Evolutionary conservation across 2,888 invertebrate genomes (phyloP).

Genomic region (Aethes cnicana): DNA sequence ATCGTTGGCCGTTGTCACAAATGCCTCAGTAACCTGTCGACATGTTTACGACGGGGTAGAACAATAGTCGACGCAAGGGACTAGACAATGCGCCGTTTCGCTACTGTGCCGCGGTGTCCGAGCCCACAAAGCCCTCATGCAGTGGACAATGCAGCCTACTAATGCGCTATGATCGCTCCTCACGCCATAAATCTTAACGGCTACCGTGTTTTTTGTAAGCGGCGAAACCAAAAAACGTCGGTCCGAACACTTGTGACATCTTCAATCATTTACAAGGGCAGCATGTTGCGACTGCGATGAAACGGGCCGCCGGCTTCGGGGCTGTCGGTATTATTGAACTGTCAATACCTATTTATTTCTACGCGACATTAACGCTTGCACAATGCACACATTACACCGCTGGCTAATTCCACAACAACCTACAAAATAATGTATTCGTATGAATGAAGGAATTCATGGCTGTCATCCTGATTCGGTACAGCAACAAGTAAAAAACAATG

Average conservation of each 20-base stretch:
- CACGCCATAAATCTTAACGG: conserved; percentile 71
- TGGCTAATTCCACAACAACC: too few relatives aligned
- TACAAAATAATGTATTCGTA: too few relatives aligned
- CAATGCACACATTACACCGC: too few relatives aligned
- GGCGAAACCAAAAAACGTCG: conserved; percentile 31
- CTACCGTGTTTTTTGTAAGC: conserved; percentile 57
- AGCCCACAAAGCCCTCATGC: conserved; percentile 64
- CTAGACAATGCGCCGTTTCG: conserved; percentile 37
- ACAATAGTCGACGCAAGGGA: conserved; percentile 50
- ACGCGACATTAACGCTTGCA: too few relatives aligned
- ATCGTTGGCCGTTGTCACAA: conserved; percentile 30
- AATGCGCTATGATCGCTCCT: conserved; percentile 77
- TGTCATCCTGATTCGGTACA: too few relatives aligned
- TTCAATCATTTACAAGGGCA: conserved; percentile 36
- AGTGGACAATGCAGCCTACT: conserved; percentile 71
- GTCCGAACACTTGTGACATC: conserved; percentile 30
- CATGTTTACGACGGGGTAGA: conserved; percentile 71
- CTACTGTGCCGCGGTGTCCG: conserved; percentile 50
- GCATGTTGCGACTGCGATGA: conserved; percentile 38
- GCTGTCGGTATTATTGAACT: too few relatives aligned
- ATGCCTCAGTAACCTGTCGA: conserved; percentile 67
- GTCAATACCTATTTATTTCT: too few relatives aligned
- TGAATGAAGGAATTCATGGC: too few relatives aligned
- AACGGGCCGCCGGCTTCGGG: conserved; percentile 35
- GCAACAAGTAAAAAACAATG: too few relatives aligned